phyloP scores from a whole-genome alignment of 2,888 invertebrate species.

The Pollenia griseotomentosa region DNA sequence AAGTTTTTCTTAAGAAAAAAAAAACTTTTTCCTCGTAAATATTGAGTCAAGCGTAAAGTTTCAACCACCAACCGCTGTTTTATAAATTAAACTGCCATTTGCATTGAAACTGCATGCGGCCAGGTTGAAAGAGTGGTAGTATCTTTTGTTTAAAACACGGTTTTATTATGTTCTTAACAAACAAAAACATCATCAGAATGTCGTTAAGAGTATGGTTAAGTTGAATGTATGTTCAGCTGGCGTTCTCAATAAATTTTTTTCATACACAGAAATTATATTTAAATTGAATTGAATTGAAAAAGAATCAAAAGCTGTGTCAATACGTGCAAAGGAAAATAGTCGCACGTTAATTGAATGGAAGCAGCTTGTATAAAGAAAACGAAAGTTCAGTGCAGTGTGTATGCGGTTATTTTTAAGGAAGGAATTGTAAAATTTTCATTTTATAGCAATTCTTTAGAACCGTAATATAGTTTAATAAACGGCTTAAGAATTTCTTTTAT shows the following conservation, averaged over 20 bases:
- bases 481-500: no score
- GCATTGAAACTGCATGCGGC: conserved; percentile 51
- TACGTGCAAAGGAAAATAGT: neutral
- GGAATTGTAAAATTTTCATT: no score
- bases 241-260: conserved; percentile 1
- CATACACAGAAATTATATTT: neutral
- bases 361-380: no score
- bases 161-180: conserved; percentile 35
- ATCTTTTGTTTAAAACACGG: conserved; percentile 27
- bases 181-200: conserved; percentile 56
- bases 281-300: conserved; percentile 22
- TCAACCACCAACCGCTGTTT: neutral
- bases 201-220: conserved; percentile 27
- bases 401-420: no score
- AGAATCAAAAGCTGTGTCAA: neutral
- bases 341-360: no score
- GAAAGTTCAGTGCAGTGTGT: no score
- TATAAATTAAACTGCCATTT: conserved; percentile 57
- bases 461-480: no score
- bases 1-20: neutral
- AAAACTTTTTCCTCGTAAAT: conserved; percentile 24
- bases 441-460: no score
- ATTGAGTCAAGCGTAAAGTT: neutral
- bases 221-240: conserved; percentile 1
- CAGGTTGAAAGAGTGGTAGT: neutral